Percentiles rank a stretch among this genome's conserved stretches.
phyloP scores from a whole-genome alignment of 2,797 vertebrate species.

The Arctocebus calabarensis region DNA sequence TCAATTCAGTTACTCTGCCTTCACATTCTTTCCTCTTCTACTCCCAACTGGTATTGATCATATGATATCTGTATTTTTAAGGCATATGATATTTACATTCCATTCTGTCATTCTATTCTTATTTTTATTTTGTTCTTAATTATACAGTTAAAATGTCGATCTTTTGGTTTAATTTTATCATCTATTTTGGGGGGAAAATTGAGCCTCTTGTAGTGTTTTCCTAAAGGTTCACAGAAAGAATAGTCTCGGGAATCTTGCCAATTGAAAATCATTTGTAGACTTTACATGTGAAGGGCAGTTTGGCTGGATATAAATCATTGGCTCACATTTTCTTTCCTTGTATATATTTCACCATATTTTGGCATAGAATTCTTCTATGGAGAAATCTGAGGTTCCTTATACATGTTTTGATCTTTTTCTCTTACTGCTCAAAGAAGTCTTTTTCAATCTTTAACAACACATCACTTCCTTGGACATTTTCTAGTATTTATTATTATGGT shows the following conservation, averaged over 20 bases:
- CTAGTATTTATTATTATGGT: neutral
- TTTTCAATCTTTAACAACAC: conserved; percentile 18
- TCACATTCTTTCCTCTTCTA: neutral
- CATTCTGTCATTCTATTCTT: neutral
- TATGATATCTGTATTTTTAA: neutral
- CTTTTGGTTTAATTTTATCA: conserved; percentile 23
- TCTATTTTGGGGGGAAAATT: neutral
- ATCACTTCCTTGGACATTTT: neutral
- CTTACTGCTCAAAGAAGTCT: neutral
- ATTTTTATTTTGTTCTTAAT: neutral
- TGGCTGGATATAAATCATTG: neutral
- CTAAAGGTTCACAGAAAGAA: neutral
- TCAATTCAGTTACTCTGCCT: neutral
- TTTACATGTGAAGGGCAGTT: neutral
- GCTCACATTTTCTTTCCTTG: neutral
- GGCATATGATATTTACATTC: neutral
- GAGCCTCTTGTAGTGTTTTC: neutral
- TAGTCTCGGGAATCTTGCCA: neutral
- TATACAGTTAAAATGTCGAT: neutral
- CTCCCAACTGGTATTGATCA: neutral
- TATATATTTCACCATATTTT: neutral
- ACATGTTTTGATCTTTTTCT: neutral
- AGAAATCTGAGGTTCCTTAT: neutral
- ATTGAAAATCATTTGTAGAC: neutral
- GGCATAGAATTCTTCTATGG: neutral